Evolutionary conservation across 2,888 invertebrate species (phyloP), one percentile per base, ranked within the genome.

Genomic region (Busseola fusca): DNA sequence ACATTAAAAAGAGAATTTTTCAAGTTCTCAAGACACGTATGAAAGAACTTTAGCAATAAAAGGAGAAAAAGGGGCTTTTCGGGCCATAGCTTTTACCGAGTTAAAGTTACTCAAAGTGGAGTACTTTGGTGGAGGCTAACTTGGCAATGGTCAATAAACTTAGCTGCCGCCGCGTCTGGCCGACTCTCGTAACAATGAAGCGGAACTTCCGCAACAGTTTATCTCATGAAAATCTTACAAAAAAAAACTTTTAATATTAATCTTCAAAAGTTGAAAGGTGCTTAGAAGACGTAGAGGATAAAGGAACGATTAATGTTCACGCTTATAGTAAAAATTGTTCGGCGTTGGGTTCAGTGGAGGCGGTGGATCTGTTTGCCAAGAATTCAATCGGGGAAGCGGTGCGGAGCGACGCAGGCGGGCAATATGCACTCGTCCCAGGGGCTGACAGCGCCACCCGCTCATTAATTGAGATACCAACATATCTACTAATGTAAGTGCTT

Each of bases 21-120:
- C 84, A 90, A 90, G 86, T 92, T 90, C 88, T 87, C 88, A 88
- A 90, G 89, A 90, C 93, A 93, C 93, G 93, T 93, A 93, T 93
- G 92, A 89, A 90, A 89, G 89, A 94, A 94, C 91, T 94, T 95
- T 91, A 82, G 91, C 92, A 94, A 95, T 95, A 94, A 94, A 94
- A 93, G 85, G 90, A 87, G 89, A 91, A 93, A 92, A 92, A 91
- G 91, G 89, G 89, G 89, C 91, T 92, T 89, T 89, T 86, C 87
- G 89, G 89, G 89, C 89, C 90, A 89, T 91, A 91, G 92, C 93
- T 92, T 92, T 93, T 91, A 91, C 91, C 85, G 87, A 93, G 93
- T 92, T 92, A 91, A 93, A 93, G 91, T 93, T 92, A 90, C 87
- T 92, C 91, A 92, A 94, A 94, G 92, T 91, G 90, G 91, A 90